Evolutionary conservation across 2,797 vertebrate genomes (phyloP).

Genomic region (Lacerta agilis): DNA sequence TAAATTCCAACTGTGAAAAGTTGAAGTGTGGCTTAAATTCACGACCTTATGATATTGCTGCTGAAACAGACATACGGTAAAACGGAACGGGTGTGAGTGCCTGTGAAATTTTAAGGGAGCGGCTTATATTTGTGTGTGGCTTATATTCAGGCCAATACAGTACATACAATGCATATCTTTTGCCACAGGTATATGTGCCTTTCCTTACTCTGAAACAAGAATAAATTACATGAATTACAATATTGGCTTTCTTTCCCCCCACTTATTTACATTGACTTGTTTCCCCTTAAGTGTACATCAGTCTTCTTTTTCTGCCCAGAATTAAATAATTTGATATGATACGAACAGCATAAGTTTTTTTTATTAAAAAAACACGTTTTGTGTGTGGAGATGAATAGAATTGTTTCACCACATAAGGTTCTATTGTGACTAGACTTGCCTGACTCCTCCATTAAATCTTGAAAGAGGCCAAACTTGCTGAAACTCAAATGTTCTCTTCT

Average conservation of each 20-base stretch:
- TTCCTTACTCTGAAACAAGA: neutral
- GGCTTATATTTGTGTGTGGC: no score
- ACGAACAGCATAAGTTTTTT: neutral
- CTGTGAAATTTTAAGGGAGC: no score
- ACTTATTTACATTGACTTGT: neutral
- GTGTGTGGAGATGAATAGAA: neutral
- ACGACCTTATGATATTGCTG: no score
- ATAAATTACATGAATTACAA: neutral
- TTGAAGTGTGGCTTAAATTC: no score
- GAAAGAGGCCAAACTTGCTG: conserved; percentile 29
- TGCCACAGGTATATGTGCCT: neutral
- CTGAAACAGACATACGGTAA: no score
- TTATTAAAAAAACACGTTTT: neutral
- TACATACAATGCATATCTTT: neutral
- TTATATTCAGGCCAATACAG: no score
- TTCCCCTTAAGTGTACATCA: neutral
- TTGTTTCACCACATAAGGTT: conserved; percentile 48
- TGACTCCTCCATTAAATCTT: conserved; percentile 58
- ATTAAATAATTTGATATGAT: conserved; percentile 44
- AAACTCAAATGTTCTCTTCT: conserved; percentile 47
- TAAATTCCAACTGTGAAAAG: no score
- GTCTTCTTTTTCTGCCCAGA: neutral
- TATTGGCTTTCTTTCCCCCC: neutral
- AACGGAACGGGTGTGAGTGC: no score
- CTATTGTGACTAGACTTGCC: conserved; percentile 17